Base-by-base conservation (phyloP, 2,888 invertebrate genomes). In the Eucera pruinosa region DNA sequence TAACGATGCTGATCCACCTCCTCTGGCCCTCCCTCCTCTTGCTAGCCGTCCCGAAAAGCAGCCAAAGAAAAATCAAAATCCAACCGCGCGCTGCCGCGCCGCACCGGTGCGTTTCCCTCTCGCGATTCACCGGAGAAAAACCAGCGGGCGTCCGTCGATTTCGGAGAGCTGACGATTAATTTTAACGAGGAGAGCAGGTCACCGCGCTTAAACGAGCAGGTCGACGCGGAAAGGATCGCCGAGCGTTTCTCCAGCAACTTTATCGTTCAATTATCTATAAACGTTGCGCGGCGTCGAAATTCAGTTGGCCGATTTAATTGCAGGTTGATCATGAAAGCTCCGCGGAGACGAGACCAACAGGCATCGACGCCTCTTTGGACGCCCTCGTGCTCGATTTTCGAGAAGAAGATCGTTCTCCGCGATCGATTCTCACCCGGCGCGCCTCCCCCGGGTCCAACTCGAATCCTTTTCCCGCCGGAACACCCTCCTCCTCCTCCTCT, bases 1-100 rank as follows among this genome's bases (percentile, higher is more conserved):
- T 90, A 90, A 90, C 87, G 83, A 80, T 76, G 82, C 82, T 87
- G 89, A 89, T 89, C 89, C 89, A 88, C 89, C 89, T 88, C 83
- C 82, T 86, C 54, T 52, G 52, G 43, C 60, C n/a, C 64, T 55
- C 55, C 55, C 18, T 30, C 45, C 60, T 7, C 18, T 55, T 18
- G 6, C 60, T 27, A 11, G 43, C n/a, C 30, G 64, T 18, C 62
- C 50, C 55, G 30, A 30, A 30, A 30, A 30, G 4, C 4, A 30
- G 27, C 27, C 45, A 20, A 30, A 18, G 30, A 33, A n/a, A n/a
- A n/a, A n/a, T n/a, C n/a, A n/a, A n/a, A n/a, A n/a, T n/a, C n/a
- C n/a, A n/a, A n/a, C n/a, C n/a, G n/a, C n/a, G n/a, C n/a, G n/a
- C n/a, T n/a, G n/a, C n/a, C n/a, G n/a, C n/a, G n/a, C n/a, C n/a